Evolutionary conservation across 2,888 invertebrate genomes (phyloP).

Genomic region (Carterocephalus palaemon): DNA sequence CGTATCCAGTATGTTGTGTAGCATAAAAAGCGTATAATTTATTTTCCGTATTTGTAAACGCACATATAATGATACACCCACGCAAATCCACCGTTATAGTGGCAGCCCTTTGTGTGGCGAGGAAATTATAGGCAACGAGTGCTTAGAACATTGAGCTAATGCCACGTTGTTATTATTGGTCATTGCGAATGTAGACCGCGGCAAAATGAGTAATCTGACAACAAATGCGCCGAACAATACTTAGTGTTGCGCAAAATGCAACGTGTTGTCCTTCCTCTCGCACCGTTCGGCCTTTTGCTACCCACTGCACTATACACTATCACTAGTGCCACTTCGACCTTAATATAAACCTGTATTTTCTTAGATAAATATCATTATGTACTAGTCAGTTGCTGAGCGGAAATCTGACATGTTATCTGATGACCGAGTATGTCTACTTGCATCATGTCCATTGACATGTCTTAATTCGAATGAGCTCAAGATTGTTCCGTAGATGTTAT

Average conservation of each 20-base stretch:
- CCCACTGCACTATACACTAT: constrained; percentile 26
- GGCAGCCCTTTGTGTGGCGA: constrained; percentile 40
- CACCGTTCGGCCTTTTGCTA: constrained; percentile 31
- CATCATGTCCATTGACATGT: constrained; percentile 10
- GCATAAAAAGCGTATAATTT: constrained; percentile 24
- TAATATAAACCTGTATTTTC: constrained; percentile 21
- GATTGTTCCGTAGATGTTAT: not conserved
- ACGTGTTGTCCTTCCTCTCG: constrained; percentile 42
- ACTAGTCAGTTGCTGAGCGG: constrained; percentile 18
- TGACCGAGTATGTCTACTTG: constrained; percentile 12
- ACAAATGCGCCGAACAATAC: constrained; percentile 39
- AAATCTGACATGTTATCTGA: constrained; percentile 14
- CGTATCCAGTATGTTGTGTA: constrained; percentile 5
- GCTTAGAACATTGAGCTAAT: constrained; percentile 34
- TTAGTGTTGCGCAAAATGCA: constrained; percentile 37
- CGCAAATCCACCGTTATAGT: constrained; percentile 19
- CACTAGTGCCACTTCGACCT: constrained; percentile 20
- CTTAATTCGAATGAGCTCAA: constrained; percentile 13
- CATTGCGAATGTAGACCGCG: constrained; percentile 42
- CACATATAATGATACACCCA: constrained; percentile 22
- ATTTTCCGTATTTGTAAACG: constrained; percentile 23
- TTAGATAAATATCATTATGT: constrained; percentile 14
- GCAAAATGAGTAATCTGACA: constrained; percentile 39
- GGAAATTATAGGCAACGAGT: constrained; percentile 38
- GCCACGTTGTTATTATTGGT: constrained; percentile 38